Evolutionary conservation across 2,113 vertebrate genomes (phyloP).

Genomic region (Hemicordylus capensis): DNA sequence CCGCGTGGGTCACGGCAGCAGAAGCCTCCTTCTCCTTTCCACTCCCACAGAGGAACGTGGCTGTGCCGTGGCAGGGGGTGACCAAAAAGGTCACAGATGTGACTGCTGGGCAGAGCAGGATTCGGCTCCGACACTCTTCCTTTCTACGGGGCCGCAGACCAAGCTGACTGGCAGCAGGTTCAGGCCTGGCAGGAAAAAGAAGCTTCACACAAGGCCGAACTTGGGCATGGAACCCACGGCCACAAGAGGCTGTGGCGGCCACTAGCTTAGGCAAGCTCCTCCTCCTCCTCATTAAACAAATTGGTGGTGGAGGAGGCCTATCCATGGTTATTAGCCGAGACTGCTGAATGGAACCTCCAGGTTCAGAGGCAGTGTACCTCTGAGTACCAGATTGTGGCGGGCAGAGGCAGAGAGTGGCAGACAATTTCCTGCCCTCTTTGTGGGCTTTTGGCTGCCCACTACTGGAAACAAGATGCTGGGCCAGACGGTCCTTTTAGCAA

Average conservation of each 20-base stretch:
- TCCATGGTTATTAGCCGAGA: no score
- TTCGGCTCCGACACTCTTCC: not conserved
- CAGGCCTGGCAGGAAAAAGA: not conserved
- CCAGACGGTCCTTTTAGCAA: not conserved
- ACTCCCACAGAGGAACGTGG: no score
- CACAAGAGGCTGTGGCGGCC: not conserved
- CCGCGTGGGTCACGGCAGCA: accelerated
- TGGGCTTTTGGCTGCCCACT: not conserved
- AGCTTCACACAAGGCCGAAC: not conserved
- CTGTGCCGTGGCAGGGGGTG: not conserved
- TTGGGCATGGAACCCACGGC: not conserved
- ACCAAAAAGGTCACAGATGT: not conserved
- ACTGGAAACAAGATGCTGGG: not conserved
- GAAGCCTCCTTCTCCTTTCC: not conserved
- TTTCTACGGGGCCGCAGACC: not conserved
- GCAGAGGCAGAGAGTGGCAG: accelerated
- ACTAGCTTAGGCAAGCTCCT: not conserved
- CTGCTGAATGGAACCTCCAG: not conserved
- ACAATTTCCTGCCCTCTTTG: not conserved
- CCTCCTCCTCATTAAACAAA: not conserved
- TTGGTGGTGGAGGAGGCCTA: not conserved
- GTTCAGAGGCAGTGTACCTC: not conserved
- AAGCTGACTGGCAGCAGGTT: not conserved
- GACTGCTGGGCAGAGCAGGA: no score
- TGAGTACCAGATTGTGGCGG: not conserved